phyloP scores from a whole-genome alignment of 1,140 invertebrate genomes.

The Matsumurasca onukii region DNA sequence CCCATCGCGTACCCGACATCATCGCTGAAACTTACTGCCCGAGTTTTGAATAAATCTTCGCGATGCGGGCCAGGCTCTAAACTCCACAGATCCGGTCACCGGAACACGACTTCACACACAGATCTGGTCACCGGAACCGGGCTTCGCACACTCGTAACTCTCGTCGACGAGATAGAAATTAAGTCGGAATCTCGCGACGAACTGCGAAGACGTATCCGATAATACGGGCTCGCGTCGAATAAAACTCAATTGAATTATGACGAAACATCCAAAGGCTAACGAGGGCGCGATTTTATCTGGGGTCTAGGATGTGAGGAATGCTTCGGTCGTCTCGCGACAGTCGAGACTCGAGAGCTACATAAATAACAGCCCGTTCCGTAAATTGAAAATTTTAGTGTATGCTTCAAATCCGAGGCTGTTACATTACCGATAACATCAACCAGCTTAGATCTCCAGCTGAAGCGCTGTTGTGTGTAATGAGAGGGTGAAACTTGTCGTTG shows the following conservation, averaged over 20 bases:
- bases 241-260: conserved; percentile 21
- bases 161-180: too few species aligned
- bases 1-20: not conserved
- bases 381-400: too few species aligned
- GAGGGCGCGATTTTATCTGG: conserved; percentile 8
- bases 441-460: too few species aligned
- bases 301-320: not conserved
- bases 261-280: not conserved
- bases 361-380: too few species aligned
- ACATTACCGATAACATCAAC: too few species aligned
- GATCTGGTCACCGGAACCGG: conserved; percentile 10
- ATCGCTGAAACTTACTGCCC: not conserved
- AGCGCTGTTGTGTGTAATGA: too few species aligned
- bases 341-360: too few species aligned
- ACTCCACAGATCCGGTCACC: too few species aligned
- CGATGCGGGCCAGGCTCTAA: conserved; percentile 13
- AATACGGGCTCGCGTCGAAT: not conserved
- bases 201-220: conserved; percentile 3
- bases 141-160: conserved; percentile 12
- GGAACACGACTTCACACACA: too few species aligned
- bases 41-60: conserved; percentile 22
- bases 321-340: too few species aligned
- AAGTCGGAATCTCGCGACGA: conserved; percentile 7
- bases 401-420: too few species aligned
- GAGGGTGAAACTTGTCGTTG: too few species aligned